Base-by-base conservation (phyloP, 2,797 vertebrate species). In the Gymnopithys bicolor region DNA sequence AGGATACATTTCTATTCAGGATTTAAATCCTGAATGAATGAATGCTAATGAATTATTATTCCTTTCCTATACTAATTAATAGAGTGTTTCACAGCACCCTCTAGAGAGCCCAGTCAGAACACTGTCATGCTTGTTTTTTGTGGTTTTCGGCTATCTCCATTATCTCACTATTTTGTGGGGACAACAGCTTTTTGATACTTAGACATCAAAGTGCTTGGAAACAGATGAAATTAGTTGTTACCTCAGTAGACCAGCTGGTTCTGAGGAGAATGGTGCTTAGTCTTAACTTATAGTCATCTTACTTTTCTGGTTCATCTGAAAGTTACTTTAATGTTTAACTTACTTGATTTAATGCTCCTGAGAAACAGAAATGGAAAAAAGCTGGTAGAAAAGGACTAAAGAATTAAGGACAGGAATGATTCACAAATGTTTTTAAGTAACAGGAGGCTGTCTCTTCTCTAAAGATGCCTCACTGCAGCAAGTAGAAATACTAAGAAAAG, bases 251-350 rank as follows among this genome's bases (percentile, higher is more conserved):
- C 73, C 77, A 89, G 71, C 70, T 86, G 83, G 24, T 91, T 89
- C 84, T 92, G 66, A 86, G 67, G 59, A 82, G 63, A 49, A 19
- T 27, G n/a, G n/a, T 90, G 53, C 39, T 74, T 63, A 74, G 48
- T 94, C 62, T 87, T 87, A 83, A 83, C 46, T 89, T 80, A 71
- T 8, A 77, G 39, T 87, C 18, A 9, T 90, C 63, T 86, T 92
- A 32, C 68, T 93, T 84, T 91, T 78, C 85, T 91, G 80, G 63
- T 83, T 94, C 80, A 66, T 43, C 69, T 87, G 79, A 67, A 91
- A 92, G 63, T 91, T 84, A 48, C 73, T 93, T 94, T 74, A 84
- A 89, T 84, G 70, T 94, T 87, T 78, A 41, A 92, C 76, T 87
- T 83, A 63, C 55, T 84, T 91, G 79, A 70, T 95, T 94, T 91